These are phyloP conservation scores for Pterostichus madidus DNA, from an alignment of 2,888 invertebrate species.

Conservation along the genomic window DNA sequence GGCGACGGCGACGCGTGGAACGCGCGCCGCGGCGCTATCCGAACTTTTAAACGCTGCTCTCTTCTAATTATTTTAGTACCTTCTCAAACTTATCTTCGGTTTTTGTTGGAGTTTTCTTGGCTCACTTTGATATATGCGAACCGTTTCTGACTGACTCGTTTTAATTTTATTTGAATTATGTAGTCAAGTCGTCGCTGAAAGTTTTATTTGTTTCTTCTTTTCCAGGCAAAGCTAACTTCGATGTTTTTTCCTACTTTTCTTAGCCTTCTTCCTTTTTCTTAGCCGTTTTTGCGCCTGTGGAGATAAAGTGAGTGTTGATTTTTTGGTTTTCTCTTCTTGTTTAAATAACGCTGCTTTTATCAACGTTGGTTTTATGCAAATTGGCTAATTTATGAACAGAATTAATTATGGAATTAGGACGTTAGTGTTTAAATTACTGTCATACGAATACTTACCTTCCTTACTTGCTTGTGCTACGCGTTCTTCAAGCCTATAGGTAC, in stretches of 20 bases:
- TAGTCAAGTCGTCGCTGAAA: conserved; percentile 62
- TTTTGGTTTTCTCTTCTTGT: conserved; percentile 55
- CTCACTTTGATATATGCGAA: conserved; percentile 61
- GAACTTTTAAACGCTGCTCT: conserved; percentile 61
- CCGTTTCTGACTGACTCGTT: conserved; percentile 62
- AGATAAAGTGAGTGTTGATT: conserved; percentile 58
- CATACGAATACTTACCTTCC: conserved; percentile 10
- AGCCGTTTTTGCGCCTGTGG: conserved; percentile 38
- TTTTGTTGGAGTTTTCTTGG: conserved; percentile 58
- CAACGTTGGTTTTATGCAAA: conserved; percentile 62
- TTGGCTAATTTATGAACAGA: conserved; percentile 56
- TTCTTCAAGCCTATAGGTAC: neutral
- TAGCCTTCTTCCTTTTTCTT: conserved; percentile 41
- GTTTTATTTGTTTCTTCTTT: conserved; percentile 63
- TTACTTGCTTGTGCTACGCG: neutral
- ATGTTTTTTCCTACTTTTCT: conserved; percentile 47
- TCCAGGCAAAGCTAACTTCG: conserved; percentile 47
- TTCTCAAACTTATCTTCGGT: conserved; percentile 58
- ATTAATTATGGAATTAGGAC: conserved; percentile 58
- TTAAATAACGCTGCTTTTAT: conserved; percentile 57
- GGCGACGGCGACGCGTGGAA: neutral
- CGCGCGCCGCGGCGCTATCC: conserved; percentile 5
- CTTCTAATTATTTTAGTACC: conserved; percentile 64
- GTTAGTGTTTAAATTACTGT: conserved; percentile 50
- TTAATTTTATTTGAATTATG: conserved; percentile 65